Evolutionary conservation across 2,113 vertebrate species (phyloP).

Genomic region (Romanogobio albipinnatus): DNA sequence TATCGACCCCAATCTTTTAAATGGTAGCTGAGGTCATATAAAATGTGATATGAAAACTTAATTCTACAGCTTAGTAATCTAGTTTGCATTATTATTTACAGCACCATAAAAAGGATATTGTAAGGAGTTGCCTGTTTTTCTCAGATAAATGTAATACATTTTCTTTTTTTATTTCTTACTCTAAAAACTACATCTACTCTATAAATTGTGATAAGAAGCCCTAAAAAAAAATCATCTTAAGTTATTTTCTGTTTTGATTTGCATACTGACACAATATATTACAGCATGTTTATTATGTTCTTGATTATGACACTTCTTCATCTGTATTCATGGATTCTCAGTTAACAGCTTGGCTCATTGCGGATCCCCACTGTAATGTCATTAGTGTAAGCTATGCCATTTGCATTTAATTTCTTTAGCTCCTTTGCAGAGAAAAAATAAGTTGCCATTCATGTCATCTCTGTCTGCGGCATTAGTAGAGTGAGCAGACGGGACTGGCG

Average conservation of each 20-base stretch:
- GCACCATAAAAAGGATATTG: not conserved
- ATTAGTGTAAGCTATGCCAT: slow-evolving; percentile 37
- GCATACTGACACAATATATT: slow-evolving; percentile 11
- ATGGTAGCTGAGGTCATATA: not conserved
- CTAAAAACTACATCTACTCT: not conserved
- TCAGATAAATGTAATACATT: not conserved
- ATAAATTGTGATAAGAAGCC: not conserved
- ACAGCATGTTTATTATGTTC: slow-evolving; percentile 2
- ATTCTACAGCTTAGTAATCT: not conserved
- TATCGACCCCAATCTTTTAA: not conserved
- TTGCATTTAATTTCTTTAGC: slow-evolving; percentile 17
- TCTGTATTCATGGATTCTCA: slow-evolving; percentile 30
- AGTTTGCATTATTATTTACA: not conserved
- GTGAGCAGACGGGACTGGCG: not conserved
- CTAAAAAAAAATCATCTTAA: not conserved
- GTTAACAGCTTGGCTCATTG: slow-evolving; percentile 32
- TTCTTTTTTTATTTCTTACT: not conserved
- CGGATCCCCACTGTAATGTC: slow-evolving; percentile 21
- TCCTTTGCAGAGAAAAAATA: slow-evolving; percentile 8
- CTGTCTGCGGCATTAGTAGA: not conserved
- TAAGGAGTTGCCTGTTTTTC: not conserved
- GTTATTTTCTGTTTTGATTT: slow-evolving; percentile 13
- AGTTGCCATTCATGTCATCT: slow-evolving; percentile 41
- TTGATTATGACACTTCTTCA: slow-evolving; percentile 35
- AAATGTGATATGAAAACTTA: not conserved